Conservation (phyloP, 2,113 vertebrate species). For the Takifugu bimaculatus region DNA sequence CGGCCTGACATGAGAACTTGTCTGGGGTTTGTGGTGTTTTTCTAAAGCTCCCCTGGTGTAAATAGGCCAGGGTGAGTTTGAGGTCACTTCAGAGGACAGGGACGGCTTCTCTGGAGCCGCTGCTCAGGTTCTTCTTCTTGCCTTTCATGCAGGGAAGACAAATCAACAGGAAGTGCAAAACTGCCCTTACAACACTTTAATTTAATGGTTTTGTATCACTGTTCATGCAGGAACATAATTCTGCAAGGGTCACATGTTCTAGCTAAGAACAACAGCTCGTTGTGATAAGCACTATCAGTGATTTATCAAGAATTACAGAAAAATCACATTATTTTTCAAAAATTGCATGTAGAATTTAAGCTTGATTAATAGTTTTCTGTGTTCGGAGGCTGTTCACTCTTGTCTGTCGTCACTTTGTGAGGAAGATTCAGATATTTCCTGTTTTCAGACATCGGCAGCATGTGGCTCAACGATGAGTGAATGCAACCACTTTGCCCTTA, state of each 20-base stretch:
- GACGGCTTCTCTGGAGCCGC: constrained; percentile 36
- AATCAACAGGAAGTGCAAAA: constrained; percentile 33
- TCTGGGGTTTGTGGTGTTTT: constrained; percentile 56
- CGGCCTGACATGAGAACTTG: constrained; percentile 55
- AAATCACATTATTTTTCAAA: background rate
- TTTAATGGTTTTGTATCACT: too few species aligned
- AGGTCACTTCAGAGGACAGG: constrained; percentile 59
- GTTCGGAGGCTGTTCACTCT: too few species aligned
- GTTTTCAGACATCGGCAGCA: background rate
- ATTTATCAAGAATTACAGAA: background rate
- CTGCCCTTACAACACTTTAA: background rate
- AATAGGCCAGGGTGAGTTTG: constrained; percentile 59
- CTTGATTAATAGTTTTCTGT: too few species aligned
- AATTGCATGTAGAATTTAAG: too few species aligned
- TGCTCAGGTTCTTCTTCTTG: constrained; percentile 51
- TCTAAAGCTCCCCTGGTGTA: constrained; percentile 55
- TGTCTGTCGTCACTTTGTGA: too few species aligned
- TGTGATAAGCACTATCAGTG: too few species aligned
- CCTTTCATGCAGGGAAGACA: constrained; percentile 33
- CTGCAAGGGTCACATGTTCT: too few species aligned
- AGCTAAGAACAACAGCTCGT: too few species aligned
- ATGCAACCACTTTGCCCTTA: constrained; percentile 22
- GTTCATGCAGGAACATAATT: too few species aligned
- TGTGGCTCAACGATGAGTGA: constrained; percentile 22
- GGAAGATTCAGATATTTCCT: too few species aligned